Base-by-base conservation (phyloP, 1,140 invertebrate genomes). In the Philaenus spumarius region DNA sequence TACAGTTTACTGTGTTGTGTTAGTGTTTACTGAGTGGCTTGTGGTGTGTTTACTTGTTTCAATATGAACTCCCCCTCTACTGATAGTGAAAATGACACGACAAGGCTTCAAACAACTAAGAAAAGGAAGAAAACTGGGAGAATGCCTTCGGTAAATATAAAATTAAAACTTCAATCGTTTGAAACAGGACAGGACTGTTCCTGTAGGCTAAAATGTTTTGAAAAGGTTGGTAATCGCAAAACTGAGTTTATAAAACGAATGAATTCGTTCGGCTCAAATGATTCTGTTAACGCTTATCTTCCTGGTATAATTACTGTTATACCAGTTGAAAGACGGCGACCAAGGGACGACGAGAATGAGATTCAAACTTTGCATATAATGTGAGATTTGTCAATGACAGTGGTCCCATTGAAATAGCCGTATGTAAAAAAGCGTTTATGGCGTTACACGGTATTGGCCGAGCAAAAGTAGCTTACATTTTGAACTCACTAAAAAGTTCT, bases 101-200 rank as follows among this genome's bases (percentile, higher is more conserved):
- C 23, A 3, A 3, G 48, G 23, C 48, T 35, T 37, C 50, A 53
- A 35, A 53, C 35, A 39, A 53, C 35, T 17, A 53, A 53, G 30
- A 59, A 59, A 17, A 59, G 20, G 40, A 59, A 50, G 46, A 53
- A 22, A 59, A 59, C 46, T 59, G 57, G 57, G 30, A 59, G 57
- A 52, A 40, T 39, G 40, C 42, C 35, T 14, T 20, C 19, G 57
- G 30, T 53, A 37, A 37, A 53, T 37, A 53, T 53, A 43, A 26
- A 39, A 42, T 26, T 57, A 35, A 57, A 48, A 20, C 30, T 57
- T 19, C 55, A 57, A 48, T 35, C 43, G 1, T 48, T 48, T 35
- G 55, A 57, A 57, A 48, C 55, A 19, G 55, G 45, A 20, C 4
- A 48, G 15, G 26, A 57, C 14, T 47, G 55, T 48, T 20, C n/a